phyloP scores from a whole-genome alignment of 2,888 invertebrate species.

The Athetis lepigone region DNA sequence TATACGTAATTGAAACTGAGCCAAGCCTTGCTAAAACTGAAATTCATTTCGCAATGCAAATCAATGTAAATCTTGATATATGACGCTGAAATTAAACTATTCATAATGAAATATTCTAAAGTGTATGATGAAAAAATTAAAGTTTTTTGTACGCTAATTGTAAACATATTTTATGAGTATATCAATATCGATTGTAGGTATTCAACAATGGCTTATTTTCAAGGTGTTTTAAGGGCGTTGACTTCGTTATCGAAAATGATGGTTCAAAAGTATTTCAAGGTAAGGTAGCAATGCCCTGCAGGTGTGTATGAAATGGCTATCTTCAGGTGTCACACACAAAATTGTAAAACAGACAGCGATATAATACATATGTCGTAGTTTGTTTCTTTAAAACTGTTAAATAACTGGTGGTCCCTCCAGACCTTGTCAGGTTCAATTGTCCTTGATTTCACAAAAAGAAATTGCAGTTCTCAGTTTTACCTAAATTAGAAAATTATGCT shows the following conservation, averaged over 20 bases:
- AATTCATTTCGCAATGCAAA: conserved; percentile 37
- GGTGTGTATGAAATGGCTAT: conserved; percentile 17
- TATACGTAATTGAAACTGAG: conserved; percentile 52
- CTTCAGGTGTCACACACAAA: conserved; percentile 23
- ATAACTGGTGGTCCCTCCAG: no score
- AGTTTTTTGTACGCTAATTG: background rate
- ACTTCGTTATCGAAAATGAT: conserved; percentile 30
- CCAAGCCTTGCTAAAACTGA: conserved; percentile 34
- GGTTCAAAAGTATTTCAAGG: conserved; percentile 40
- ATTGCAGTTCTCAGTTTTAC: no score
- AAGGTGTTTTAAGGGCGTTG: conserved; percentile 35
- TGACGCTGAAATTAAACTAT: conserved; percentile 37
- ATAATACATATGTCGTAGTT: no score
- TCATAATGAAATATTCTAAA: conserved; percentile 3
- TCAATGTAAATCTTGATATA: conserved; percentile 44
- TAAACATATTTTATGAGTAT: conserved; percentile 5
- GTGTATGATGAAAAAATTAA: conserved; percentile 13
- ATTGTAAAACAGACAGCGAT: background rate
- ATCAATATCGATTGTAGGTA: conserved; percentile 27
- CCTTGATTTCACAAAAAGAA: no score
- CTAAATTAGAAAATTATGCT: no score
- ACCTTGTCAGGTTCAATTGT: no score
- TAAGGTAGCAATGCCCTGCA: conserved; percentile 29
- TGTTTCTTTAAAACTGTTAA: no score
- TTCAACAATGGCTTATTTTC: conserved; percentile 30